Conservation (phyloP, 2,888 invertebrate genomes). For the Apantesis nais region DNA sequence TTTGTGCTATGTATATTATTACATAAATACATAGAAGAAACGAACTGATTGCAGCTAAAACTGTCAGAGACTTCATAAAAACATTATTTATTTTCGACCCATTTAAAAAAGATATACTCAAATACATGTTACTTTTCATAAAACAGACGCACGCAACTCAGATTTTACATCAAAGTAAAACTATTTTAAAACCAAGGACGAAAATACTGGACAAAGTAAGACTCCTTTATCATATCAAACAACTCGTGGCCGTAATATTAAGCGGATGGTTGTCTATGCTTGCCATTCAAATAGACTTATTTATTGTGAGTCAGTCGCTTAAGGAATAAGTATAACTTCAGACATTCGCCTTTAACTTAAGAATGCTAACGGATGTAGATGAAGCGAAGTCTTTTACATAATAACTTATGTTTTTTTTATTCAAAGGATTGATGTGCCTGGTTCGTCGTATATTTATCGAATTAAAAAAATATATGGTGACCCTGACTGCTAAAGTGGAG, state of each 20-base stretch:
- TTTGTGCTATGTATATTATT: no score
- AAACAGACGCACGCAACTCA: neutral
- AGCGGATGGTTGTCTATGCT: slow-evolving; percentile 25
- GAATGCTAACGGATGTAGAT: slow-evolving; percentile 7
- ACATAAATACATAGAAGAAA: no score
- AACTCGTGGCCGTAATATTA: slow-evolving; percentile 45
- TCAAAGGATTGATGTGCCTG: neutral
- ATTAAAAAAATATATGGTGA: no score
- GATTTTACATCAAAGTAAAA: neutral
- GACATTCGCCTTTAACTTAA: slow-evolving; percentile 1
- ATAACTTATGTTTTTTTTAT: neutral
- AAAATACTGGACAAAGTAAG: slow-evolving; percentile 10
- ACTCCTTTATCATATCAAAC: slow-evolving; percentile 28
- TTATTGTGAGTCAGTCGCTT: slow-evolving; percentile 34
- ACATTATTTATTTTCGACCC: neutral
- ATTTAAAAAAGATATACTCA: neutral
- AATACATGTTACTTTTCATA: neutral
- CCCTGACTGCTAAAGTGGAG: no score
- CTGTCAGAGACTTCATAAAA: no score
- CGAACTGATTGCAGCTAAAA: no score
- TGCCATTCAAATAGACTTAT: slow-evolving; percentile 51
- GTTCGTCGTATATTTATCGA: neutral
- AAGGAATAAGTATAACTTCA: slow-evolving; percentile 25
- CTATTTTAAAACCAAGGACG: neutral
- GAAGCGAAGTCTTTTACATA: neutral